Evolutionary conservation across 2,797 vertebrate genomes (phyloP), one percentile per base, ranked within the genome.

Genomic region (Clarias fuscus): DNA sequence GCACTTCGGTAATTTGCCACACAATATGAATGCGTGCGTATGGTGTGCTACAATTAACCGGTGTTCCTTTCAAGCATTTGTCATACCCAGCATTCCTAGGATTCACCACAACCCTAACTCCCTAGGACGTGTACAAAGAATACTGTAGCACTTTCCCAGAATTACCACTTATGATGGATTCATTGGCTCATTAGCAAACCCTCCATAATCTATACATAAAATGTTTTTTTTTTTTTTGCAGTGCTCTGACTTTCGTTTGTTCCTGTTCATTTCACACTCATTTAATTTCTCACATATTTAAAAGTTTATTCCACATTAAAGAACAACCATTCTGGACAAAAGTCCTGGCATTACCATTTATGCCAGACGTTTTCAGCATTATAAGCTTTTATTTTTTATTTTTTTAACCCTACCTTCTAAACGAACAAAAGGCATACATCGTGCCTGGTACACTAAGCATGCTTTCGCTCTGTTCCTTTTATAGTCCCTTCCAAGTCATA

Each of bases 291-390:
- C 27, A 56, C 18, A 53, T 58, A 76, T 76, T 53, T 61, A 1
- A 87, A 78, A 65, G 20, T 56, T 78, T 37, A 65, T 67, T 82
- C 79, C 20, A 82, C 62, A 72, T 89, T 27, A 80, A 75, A 89
- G 73, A 40, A 24, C 24, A 86, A 82, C n/a, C 4, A 64, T 77
- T 82, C 27, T 64, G 7, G 43, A n/a, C 78, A 75, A 56, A 67
- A 33, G 27, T 58, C 56, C 43, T 68, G 17, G 22, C 80, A 68
- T 58, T 68, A 56, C 27, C 13, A 3, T 37, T 78, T 40, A 24
- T 72, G 43, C 77, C 76, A 81, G 68, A 71, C 27, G 43, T 67
- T 87, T 84, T 71, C 84, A 37, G 48, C 83, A 67, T 67, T 80
- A 79, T 43, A 48, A 18, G 2, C 27, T 56, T 71, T 20, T 30